Conservation (phyloP, 2,113 vertebrate genomes). For the Illadopsis cleaveri region DNA sequence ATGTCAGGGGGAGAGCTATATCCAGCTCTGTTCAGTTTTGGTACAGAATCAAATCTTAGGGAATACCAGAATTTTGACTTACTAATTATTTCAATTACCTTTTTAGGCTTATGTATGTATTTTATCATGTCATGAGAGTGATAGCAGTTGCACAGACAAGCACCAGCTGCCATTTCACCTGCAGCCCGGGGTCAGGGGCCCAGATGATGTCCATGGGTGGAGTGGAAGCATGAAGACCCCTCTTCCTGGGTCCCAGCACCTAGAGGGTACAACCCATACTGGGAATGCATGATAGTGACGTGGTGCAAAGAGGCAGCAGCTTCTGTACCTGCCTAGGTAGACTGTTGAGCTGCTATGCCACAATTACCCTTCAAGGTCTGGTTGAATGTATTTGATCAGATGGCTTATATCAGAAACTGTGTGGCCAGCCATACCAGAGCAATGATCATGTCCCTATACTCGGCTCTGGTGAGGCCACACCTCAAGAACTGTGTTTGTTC, state of each 20-base stretch:
- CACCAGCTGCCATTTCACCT: not conserved
- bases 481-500: not conserved
- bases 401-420: not conserved
- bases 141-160: not conserved
- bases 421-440: not conserved
- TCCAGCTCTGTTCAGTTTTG: not conserved
- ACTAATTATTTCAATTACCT: not conserved
- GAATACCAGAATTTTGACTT: constrained; percentile 7
- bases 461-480: not conserved
- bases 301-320: not conserved
- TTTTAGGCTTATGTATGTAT: not conserved
- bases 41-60: constrained; percentile 5
- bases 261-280: fast-evolving
- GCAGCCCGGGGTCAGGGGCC: not conserved
- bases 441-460: too few relatives aligned
- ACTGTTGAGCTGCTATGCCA: not conserved
- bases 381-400: not conserved
- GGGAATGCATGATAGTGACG: fast-evolving
- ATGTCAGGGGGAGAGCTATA: not conserved
- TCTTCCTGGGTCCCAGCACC: not conserved
- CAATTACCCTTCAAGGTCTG: not conserved
- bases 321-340: not conserved
- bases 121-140: not conserved
- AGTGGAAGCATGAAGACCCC: not conserved
- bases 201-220: not conserved